These are phyloP conservation scores for Onychomys arenicola DNA, from an alignment of 2,797 vertebrate genomes.

Conservation along the genomic window DNA sequence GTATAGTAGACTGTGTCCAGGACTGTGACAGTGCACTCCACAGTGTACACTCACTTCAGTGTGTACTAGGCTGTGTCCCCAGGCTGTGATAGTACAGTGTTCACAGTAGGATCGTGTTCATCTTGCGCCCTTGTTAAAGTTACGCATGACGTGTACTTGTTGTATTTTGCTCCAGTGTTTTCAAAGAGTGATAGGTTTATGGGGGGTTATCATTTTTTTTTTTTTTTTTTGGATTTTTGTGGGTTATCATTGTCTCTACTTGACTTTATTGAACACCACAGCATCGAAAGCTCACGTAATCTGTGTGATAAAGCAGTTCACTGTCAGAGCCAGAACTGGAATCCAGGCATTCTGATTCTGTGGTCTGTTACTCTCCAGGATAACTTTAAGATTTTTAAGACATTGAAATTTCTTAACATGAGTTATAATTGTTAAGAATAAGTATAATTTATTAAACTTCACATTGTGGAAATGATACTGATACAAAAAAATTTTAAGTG, in stretches of 20 bases:
- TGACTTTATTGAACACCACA: background rate
- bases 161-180: background rate
- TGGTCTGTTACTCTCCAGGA: background rate
- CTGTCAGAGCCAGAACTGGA: background rate
- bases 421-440: background rate
- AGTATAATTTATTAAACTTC: constrained; percentile 44
- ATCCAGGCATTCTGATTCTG: background rate
- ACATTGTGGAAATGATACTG: background rate
- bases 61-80: background rate
- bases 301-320: background rate
- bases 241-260: background rate
- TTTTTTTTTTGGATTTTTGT: background rate
- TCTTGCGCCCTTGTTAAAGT: background rate
- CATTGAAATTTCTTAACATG: background rate
- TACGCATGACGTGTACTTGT: background rate
- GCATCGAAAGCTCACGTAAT: background rate
- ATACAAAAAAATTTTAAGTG: constrained; percentile 35
- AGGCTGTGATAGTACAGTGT: too few relatives aligned
- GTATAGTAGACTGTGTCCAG: background rate
- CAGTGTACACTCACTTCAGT: background rate
- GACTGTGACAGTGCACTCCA: background rate
- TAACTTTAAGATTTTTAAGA: background rate
- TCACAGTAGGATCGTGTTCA: background rate
- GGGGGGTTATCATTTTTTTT: too few relatives aligned
- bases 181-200: background rate